These are phyloP conservation scores for Drosophila baimaii DNA, from an alignment of 1,140 invertebrate species.

Conservation along the genomic window DNA sequence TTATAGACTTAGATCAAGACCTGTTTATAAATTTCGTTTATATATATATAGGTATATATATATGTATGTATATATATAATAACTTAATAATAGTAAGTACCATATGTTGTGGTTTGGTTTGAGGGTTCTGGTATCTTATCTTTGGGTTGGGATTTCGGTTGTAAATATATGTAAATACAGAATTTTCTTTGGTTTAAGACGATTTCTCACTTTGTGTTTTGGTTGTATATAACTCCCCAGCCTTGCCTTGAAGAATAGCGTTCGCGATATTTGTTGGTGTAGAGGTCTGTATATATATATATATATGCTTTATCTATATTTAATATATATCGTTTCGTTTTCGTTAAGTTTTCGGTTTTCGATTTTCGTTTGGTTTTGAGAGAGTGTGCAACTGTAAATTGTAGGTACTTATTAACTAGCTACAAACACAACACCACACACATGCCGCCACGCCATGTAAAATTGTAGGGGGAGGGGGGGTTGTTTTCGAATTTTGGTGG, in stretches of 20 bases:
- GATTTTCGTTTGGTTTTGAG: constrained; percentile 36
- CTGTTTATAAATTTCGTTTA: constrained; percentile 75
- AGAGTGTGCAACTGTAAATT: constrained; percentile 73
- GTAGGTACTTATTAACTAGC: constrained; percentile 68
- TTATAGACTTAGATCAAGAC: constrained; percentile 78
- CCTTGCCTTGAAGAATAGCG: constrained; percentile 62
- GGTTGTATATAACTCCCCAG: constrained; percentile 60
- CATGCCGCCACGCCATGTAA: constrained; percentile 54
- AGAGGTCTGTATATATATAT: constrained; percentile 49
- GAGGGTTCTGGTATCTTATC: constrained; percentile 30
- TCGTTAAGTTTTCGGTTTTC: constrained; percentile 14
- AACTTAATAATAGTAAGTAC: constrained; percentile 56
- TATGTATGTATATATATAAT: constrained; percentile 43
- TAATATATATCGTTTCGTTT: constrained; percentile 37
- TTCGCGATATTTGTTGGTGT: constrained; percentile 60
- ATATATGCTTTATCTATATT: constrained; percentile 49
- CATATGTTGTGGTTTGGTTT: constrained; percentile 53
- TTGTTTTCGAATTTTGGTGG: constrained; percentile 24
- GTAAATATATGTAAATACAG: constrained; percentile 67
- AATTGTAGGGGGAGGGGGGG: constrained; percentile 30
- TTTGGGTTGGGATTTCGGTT: constrained; percentile 35
- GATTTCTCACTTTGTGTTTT: constrained; percentile 38
- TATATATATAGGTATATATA: constrained; percentile 27
- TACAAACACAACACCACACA: constrained; percentile 58
- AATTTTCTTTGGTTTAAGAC: constrained; percentile 51